phyloP scores from a whole-genome alignment of 2,888 invertebrate genomes.

The Sipunculus nudus region DNA sequence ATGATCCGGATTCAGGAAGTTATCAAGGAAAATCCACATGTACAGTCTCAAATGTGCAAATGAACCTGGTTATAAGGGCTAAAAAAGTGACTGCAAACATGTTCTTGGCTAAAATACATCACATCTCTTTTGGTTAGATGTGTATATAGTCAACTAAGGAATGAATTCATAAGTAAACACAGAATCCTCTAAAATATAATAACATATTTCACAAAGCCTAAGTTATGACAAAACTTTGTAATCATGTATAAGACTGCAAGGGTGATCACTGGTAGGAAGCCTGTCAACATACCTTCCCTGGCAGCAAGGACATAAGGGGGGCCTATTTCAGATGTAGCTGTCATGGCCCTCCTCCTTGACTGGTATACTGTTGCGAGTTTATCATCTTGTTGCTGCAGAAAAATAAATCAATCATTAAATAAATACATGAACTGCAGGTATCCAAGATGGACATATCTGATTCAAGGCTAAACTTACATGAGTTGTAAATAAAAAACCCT shows the following conservation, averaged over 20 bases:
- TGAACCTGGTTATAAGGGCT: too few relatives aligned
- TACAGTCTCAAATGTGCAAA: too few relatives aligned
- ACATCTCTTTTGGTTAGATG: too few relatives aligned
- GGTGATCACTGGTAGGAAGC: too few relatives aligned
- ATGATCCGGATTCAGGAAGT: too few relatives aligned
- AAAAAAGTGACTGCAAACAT: too few relatives aligned
- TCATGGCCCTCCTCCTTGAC: conserved; percentile 61
- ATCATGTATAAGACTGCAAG: background rate
- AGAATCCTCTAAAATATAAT: background rate
- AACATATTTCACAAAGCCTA: background rate
- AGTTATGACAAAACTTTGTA: background rate
- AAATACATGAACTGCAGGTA: background rate
- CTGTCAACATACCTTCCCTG: conserved; percentile 73
- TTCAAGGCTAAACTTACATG: background rate
- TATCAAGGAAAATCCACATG: too few relatives aligned
- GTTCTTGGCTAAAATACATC: too few relatives aligned
- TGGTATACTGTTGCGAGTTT: conserved; percentile 64
- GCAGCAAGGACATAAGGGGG: conserved; percentile 86
- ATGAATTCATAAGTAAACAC: background rate
- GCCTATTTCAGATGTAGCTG: conserved; percentile 74
- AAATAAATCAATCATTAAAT: conserved; percentile 4
- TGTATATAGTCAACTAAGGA: too few relatives aligned
- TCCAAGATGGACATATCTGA: background rate
- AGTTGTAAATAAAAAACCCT: background rate
- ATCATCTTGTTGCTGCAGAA: conserved; percentile 74